Conservation (phyloP, 2,113 vertebrate genomes). For the Columba livia region DNA sequence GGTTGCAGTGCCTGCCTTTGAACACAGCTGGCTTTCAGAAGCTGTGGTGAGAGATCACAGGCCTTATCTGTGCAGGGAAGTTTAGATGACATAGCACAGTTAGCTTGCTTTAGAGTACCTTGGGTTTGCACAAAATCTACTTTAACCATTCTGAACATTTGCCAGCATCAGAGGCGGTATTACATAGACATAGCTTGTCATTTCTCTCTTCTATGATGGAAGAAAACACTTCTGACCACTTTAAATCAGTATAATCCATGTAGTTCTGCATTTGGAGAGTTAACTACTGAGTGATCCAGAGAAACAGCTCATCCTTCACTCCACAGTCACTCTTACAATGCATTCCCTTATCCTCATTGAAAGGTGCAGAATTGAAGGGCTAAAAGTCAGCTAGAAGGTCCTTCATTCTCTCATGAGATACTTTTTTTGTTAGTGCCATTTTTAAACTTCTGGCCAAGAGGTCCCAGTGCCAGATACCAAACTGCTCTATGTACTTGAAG, state of each 20-base stretch:
- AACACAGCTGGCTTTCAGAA: slow-evolving; percentile 10
- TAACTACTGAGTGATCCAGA: background rate
- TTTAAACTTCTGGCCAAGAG: background rate
- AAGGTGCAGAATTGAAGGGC: background rate
- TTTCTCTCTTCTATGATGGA: background rate
- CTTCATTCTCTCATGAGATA: background rate
- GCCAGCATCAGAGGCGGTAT: background rate
- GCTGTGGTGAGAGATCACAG: background rate
- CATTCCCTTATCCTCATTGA: background rate
- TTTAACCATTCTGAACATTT: background rate
- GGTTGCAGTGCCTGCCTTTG: background rate
- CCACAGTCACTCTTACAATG: background rate
- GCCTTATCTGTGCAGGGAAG: background rate
- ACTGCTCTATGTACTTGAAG: background rate
- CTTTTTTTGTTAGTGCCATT: background rate
- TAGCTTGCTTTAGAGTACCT: background rate
- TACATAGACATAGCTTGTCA: background rate
- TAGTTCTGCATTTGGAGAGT: background rate
- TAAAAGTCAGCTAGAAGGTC: background rate
- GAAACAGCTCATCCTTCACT: background rate
- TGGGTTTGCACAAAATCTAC: background rate
- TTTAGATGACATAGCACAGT: background rate
- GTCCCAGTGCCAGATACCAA: background rate
- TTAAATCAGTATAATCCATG: background rate
- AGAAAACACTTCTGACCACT: background rate